Evolutionary conservation across 2,113 vertebrate species (phyloP).

Genomic region (Salminus brasiliensis): DNA sequence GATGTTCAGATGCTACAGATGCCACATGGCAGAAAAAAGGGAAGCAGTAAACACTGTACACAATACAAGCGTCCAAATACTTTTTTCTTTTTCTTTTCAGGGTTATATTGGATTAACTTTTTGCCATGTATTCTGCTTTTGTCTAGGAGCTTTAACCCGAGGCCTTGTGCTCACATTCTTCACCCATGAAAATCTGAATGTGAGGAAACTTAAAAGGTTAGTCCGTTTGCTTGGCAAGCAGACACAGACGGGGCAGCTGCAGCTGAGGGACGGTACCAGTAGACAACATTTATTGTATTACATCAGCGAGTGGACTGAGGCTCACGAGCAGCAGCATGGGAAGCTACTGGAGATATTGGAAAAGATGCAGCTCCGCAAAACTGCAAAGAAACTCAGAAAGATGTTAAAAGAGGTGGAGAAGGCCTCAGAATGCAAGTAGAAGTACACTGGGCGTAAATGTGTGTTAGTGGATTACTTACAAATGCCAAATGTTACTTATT

Average conservation of each 20-base stretch:
- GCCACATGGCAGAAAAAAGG: no score
- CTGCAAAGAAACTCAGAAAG: constrained; percentile 45
- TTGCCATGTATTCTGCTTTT: no score
- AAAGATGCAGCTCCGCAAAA: neutral
- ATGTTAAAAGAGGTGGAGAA: constrained; percentile 47
- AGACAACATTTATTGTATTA: neutral
- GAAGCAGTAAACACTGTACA: no score
- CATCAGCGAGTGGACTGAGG: constrained; percentile 52
- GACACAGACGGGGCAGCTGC: no score
- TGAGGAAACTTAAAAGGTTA: constrained; percentile 52
- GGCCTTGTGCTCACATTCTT: constrained; percentile 57
- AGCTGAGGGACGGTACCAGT: rapidly evolving
- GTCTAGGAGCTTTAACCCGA: constrained; percentile 46
- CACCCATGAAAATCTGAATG: constrained; percentile 23
- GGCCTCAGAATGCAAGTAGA: neutral
- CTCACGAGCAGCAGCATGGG: constrained; percentile 40
- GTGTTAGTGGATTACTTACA: no score
- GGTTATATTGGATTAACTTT: no score
- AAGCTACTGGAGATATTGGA: constrained; percentile 52
- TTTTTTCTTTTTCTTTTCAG: no score
- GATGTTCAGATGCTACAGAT: no score
- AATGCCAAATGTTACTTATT: no score
- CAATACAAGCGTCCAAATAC: no score
- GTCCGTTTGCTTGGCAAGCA: constrained; percentile 29
- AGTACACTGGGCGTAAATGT: neutral